phyloP scores from a whole-genome alignment of 2,113 vertebrate species.

The Malurus alboscapulatus region DNA sequence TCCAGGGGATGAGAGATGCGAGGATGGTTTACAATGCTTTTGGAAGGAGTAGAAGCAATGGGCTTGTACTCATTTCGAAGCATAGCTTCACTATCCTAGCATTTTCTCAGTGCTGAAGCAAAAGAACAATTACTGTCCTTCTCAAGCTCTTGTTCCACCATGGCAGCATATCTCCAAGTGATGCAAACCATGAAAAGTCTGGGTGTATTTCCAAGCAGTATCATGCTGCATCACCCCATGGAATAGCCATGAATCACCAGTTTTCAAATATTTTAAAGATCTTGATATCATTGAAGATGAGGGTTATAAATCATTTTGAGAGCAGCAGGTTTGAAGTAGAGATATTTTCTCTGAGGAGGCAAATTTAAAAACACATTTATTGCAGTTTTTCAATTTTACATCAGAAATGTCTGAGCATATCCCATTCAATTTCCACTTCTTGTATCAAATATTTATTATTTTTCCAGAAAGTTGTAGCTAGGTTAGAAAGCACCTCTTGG shows the following conservation, averaged over 20 bases:
- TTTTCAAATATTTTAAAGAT: not conserved
- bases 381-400: not conserved
- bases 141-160: not conserved
- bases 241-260: not conserved
- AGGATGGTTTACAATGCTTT: not conserved
- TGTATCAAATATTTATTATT: not conserved
- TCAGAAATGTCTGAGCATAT: not conserved
- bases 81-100: not conserved
- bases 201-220: not conserved
- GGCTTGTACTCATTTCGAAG: not conserved
- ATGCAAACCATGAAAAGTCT: not conserved
- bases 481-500: not conserved
- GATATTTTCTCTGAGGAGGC: not conserved
- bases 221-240: not conserved
- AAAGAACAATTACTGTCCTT: not conserved
- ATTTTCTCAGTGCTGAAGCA: not conserved
- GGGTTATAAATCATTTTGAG: not conserved
- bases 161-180: not conserved
- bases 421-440: not conserved
- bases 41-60: not conserved
- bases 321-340: not conserved
- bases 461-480: not conserved
- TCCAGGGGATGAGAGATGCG: not conserved
- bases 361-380: constrained; percentile 4
- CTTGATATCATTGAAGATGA: not conserved